Evolutionary conservation across 2,888 invertebrate genomes (phyloP).

Genomic region (Hymenopus coronatus): DNA sequence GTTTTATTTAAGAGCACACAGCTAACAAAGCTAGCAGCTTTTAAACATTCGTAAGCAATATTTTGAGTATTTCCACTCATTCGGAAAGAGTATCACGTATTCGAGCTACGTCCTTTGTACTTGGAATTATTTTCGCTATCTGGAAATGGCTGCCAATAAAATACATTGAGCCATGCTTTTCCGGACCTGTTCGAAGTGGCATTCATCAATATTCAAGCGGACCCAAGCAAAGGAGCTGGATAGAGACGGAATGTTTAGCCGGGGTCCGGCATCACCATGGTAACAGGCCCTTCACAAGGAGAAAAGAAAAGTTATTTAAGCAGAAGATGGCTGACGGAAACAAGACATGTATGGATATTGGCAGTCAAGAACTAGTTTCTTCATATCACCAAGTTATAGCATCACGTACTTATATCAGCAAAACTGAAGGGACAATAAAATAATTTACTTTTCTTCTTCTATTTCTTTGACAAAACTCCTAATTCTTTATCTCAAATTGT

Average conservation of each 20-base stretch:
- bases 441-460: no score
- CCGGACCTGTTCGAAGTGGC: not conserved
- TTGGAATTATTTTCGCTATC: not conserved
- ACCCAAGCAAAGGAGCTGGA: not conserved
- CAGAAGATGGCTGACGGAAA: not conserved
- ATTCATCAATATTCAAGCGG: not conserved
- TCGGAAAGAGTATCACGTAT: not conserved
- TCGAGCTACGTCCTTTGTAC: not conserved
- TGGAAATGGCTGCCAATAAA: not conserved
- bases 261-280: conserved; percentile 28
- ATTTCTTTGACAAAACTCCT: no score
- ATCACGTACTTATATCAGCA: no score
- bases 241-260: conserved; percentile 22
- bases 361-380: not conserved
- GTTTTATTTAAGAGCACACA: no score
- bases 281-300: conserved; percentile 1
- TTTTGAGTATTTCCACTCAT: not conserved
- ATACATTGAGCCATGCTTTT: not conserved
- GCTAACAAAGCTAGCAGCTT: not conserved
- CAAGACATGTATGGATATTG: not conserved
- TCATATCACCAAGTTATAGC: not conserved
- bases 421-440: no score
- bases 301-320: not conserved
- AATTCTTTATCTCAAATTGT: no score
- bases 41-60: not conserved